Percentiles rank a stretch among this genome's conserved stretches.
phyloP scores from a whole-genome alignment of 1,140 invertebrate species.

The Drosophila novamexicana region DNA sequence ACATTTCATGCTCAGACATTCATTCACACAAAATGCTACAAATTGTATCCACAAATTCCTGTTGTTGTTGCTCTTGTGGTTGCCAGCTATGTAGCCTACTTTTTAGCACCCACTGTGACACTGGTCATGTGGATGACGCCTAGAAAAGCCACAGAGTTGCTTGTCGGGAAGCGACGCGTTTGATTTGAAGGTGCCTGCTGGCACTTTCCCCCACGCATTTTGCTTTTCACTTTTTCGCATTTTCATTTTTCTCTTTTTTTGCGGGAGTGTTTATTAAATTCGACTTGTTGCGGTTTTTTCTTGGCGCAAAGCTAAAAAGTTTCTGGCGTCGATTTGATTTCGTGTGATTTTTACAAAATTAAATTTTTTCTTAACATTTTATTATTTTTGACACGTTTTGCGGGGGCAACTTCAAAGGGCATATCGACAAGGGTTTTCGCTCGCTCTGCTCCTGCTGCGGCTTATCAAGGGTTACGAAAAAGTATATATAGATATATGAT shows the following conservation, averaged over 20 bases:
- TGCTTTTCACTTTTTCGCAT: constrained; percentile 1
- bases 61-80: constrained; percentile 33
- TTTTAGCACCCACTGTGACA: constrained; percentile 30
- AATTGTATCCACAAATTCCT: constrained; percentile 50
- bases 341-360: constrained; percentile 64
- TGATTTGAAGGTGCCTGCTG: constrained; percentile 68
- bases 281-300: constrained; percentile 63
- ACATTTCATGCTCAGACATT: constrained; percentile 48
- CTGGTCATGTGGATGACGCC: constrained; percentile 37
- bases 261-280: constrained; percentile 66
- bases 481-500: neutral
- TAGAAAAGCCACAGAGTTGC: constrained; percentile 51
- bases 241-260: neutral
- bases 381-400: constrained; percentile 44
- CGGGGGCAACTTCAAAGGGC: constrained; percentile 3
- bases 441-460: neutral
- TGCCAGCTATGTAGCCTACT: constrained; percentile 11
- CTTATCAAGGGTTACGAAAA: constrained; percentile 8
- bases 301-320: constrained; percentile 21
- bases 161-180: constrained; percentile 33
- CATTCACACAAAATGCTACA: constrained; percentile 50
- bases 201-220: constrained; percentile 30
- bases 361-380: constrained; percentile 45
- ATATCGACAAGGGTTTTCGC: constrained; percentile 12
- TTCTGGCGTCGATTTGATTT: constrained; percentile 56